Evolutionary conservation across 1,140 invertebrate species (phyloP), one percentile per base, ranked within the genome.

Genomic region (Anastatus disparis): DNA sequence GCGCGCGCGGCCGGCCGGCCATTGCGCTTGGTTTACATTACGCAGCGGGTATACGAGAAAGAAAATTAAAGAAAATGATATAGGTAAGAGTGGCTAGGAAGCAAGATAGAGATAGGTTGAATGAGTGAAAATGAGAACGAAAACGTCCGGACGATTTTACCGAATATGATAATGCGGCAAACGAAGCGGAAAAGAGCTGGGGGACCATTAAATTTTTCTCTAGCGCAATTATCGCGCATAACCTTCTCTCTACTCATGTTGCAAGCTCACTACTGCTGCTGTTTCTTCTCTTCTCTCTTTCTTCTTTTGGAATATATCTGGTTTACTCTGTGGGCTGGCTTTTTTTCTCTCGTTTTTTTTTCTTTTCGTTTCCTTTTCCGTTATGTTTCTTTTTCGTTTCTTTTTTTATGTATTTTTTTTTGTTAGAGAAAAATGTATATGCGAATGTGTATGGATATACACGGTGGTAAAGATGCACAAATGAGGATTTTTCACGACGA

Each of bases 141-240:
- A 40, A 38, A 27, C 15, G 65, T 27, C 8, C 35, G 42, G 40
- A 3, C 3, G n/a, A 35, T 59, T 58, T 58, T 66, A 63, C 70
- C 72, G 65, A 67, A 50, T 73, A 71, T 72, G 76, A 77, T 77
- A 77, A 75, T 75, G 70, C 61, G 75, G 73, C 66, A 77, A 76
- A 75, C 74, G 73, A 77, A 74, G 70, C 76, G 74, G 74, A 78
- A 80, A 78, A 80, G 74, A 75, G 72, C 70, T 58, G 42, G 29
- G n/a, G n/a, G 55, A 64, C 77, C 75, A 76, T 80, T 79, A 80
- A 74, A 79, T 79, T 81, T 79, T 78, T 76, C 75, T 78, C 77
- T 50, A 29, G 69, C 58, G 69, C 77, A 77, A 79, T 81, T 79
- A 81, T 79, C 75, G 72, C 67, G n/a, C n/a, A n/a, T n/a, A n/a